Conservation (phyloP, 2,888 invertebrate genomes). For the Gastrophysa polygoni region DNA sequence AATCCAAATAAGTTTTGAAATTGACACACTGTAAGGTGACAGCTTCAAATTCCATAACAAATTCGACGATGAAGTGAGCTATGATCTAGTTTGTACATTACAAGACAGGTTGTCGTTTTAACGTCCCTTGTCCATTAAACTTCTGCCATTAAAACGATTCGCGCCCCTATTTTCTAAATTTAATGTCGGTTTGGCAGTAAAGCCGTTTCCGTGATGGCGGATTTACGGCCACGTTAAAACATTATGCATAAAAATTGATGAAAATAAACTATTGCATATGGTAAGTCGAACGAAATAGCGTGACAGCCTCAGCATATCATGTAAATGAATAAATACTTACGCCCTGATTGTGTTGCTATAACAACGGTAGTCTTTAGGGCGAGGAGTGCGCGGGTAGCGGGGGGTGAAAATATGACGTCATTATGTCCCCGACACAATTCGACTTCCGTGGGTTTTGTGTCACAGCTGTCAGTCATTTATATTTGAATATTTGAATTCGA, state of each 20-base stretch:
- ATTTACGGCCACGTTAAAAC: conserved; percentile 19
- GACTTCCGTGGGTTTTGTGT: too few species aligned
- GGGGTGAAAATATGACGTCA: too few species aligned
- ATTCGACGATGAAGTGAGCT: neutral
- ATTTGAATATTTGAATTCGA: too few species aligned
- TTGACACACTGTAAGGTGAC: too few species aligned
- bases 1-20: too few species aligned
- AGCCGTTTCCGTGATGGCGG: conserved; percentile 19
- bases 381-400: too few species aligned
- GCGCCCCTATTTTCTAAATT: conserved; percentile 21
- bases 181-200: conserved; percentile 23
- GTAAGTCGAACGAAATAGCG: neutral
- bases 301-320: neutral
- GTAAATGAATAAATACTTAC: too few species aligned
- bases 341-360: too few species aligned
- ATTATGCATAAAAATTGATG: conserved; percentile 12
- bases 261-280: neutral
- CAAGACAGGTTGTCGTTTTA: conserved; percentile 12
- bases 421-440: too few species aligned
- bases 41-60: too few species aligned
- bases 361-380: too few species aligned
- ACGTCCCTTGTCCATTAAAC: conserved; percentile 14
- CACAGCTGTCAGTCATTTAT: too few species aligned
- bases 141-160: conserved; percentile 21
- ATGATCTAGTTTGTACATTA: conserved; percentile 8